Evolutionary conservation across 2,797 vertebrate genomes (phyloP).

Genomic region (Trematomus bernacchii): DNA sequence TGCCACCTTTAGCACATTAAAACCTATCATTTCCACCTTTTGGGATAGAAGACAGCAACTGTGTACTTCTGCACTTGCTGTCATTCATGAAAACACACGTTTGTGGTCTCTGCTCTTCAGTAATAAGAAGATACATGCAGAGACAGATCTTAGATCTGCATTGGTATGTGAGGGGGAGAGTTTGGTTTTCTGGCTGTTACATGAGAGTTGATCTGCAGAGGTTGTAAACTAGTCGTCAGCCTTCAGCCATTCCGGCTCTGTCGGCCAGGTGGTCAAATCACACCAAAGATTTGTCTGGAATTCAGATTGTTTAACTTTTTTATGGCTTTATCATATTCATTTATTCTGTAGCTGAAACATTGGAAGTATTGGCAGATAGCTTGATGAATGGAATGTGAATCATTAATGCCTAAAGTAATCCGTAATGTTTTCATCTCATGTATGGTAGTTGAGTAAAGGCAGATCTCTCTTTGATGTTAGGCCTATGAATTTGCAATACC

Average conservation of each 20-base stretch:
- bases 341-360: constrained; percentile 5
- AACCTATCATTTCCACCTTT: constrained; percentile 8
- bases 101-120: constrained; percentile 42
- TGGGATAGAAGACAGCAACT: constrained; percentile 11
- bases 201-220: constrained; percentile 61
- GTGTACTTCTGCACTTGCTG: constrained; percentile 17
- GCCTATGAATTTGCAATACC: constrained; percentile 48
- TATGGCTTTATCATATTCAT: constrained; percentile 22
- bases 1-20: constrained; percentile 1
- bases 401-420: constrained; percentile 31
- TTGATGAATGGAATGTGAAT: constrained; percentile 30
- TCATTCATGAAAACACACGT: constrained; percentile 56
- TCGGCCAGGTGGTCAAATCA: constrained; percentile 59
- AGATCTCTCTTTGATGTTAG: constrained; percentile 61
- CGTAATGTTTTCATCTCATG: constrained; percentile 41
- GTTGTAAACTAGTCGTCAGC: constrained; percentile 62
- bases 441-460: constrained; percentile 28
- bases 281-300: constrained; percentile 32
- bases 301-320: constrained; percentile 38
- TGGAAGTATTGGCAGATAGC: neutral
- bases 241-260: constrained; percentile 44
- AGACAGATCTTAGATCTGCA: constrained; percentile 77
- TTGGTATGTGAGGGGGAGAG: constrained; percentile 76
- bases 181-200: constrained; percentile 51
- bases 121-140: constrained; percentile 73